A percentile compares a stretch with the other conserved stretches of the same genome.
phyloP scores from a whole-genome alignment of 2,113 vertebrate genomes.

The Dasypus novemcinctus region DNA sequence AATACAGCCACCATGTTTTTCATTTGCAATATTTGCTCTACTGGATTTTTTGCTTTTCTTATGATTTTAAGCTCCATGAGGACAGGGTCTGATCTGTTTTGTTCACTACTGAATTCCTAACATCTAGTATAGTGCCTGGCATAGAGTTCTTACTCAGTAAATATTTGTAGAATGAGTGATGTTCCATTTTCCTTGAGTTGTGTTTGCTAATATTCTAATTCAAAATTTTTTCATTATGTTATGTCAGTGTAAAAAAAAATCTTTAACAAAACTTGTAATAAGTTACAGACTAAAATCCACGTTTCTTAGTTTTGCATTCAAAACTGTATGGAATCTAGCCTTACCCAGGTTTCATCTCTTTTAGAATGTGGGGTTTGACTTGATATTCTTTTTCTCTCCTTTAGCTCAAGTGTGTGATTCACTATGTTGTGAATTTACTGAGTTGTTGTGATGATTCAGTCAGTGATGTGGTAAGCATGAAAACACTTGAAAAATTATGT shows the following conservation, averaged over 20 bases:
- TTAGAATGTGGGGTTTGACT: neutral
- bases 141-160: slow-evolving; percentile 5
- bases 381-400: neutral
- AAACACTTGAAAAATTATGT: slow-evolving; percentile 9
- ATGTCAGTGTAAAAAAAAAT: neutral
- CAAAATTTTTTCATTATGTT: neutral
- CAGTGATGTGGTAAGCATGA: slow-evolving; percentile 18
- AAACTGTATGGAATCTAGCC: neutral
- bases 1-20: slow-evolving; percentile 19
- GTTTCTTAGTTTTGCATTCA: slow-evolving; percentile 34
- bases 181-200: slow-evolving; percentile 22
- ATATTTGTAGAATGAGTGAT: slow-evolving; percentile 25
- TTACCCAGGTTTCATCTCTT: neutral
- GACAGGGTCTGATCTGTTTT: neutral
- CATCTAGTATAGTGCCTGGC: neutral
- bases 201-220: neutral
- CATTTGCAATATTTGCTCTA: slow-evolving; percentile 28
- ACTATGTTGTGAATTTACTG: neutral
- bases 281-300: slow-evolving; percentile 12
- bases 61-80: slow-evolving; percentile 2
- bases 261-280: neutral
- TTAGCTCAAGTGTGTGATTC: neutral
- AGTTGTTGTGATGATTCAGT: neutral
- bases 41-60: neutral
- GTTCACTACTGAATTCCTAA: neutral